A percentile compares a stretch with the other conserved stretches of the same genome.
Conservation (phyloP, 2,113 vertebrate genomes). For the Corythornis madagascariensis region DNA sequence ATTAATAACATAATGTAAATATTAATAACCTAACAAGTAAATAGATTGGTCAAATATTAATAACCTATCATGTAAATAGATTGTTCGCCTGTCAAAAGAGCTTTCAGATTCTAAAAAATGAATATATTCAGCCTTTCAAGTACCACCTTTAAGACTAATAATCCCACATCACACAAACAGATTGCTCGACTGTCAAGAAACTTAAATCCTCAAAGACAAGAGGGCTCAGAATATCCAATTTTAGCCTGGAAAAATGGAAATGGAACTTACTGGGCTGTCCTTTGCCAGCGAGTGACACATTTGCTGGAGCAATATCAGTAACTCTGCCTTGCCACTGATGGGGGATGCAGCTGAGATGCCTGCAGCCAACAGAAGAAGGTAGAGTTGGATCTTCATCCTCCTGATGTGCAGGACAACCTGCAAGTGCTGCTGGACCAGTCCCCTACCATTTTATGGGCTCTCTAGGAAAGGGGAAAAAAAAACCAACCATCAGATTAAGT, state of each 20-base stretch:
- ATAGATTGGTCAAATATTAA: too few species aligned
- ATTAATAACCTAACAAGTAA: too few species aligned
- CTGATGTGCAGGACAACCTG: background rate
- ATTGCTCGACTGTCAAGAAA: background rate
- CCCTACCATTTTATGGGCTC: conserved; percentile 65
- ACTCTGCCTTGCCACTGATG: conserved; percentile 20
- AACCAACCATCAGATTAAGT: background rate
- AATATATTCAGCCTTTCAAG: background rate
- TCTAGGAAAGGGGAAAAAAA: conserved; percentile 61
- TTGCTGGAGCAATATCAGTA: conserved; percentile 19
- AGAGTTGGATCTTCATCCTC: conserved; percentile 43
- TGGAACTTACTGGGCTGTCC: conserved; percentile 44
- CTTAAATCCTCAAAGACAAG: background rate
- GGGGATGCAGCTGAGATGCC: background rate
- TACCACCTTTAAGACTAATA: background rate
- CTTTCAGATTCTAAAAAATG: conserved; percentile 57
- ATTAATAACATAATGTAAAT: too few species aligned
- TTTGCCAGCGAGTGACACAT: background rate
- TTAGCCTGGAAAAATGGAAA: background rate
- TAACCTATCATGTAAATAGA: too few species aligned
- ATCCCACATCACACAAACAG: background rate
- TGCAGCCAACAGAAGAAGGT: conserved; percentile 24
- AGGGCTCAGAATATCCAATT: background rate
- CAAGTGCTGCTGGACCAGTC: background rate
- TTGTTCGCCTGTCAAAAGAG: background rate